Percentiles rank a stretch among this genome's conserved stretches.
Evolutionary conservation across 2,888 invertebrate species (phyloP).

Genomic region (Ceramica pisi): DNA sequence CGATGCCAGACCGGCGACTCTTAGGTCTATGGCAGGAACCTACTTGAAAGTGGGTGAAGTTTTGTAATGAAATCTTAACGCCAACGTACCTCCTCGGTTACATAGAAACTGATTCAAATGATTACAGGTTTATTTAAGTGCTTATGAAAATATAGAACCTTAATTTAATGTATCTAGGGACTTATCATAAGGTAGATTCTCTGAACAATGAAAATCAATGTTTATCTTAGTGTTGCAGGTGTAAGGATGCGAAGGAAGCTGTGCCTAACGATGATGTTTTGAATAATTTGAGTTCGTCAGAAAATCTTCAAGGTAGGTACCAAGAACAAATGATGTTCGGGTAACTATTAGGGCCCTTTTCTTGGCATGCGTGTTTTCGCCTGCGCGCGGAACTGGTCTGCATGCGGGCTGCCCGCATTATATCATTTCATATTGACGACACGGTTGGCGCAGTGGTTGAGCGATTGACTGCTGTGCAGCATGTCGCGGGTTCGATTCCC

Average conservation of each 20-base stretch:
- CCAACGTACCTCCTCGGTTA: not conserved
- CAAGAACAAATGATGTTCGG: not conserved
- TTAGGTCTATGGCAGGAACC: slow-evolving; percentile 5
- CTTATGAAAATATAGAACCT: not conserved
- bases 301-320: not conserved
- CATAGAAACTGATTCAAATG: slow-evolving; percentile 34
- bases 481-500: too few species aligned
- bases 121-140: slow-evolving; percentile 15
- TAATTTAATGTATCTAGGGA: not conserved
- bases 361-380: too few species aligned
- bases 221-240: not conserved
- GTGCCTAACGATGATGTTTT: not conserved
- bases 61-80: slow-evolving; percentile 38
- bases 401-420: too few species aligned
- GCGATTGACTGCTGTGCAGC: too few species aligned
- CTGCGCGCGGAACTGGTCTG: too few species aligned
- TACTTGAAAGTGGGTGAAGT: slow-evolving; percentile 24
- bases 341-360: too few species aligned
- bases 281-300: not conserved
- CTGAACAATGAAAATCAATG: not conserved
- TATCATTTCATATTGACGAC: too few species aligned
- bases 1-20: not conserved
- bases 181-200: not conserved
- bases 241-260: not conserved
- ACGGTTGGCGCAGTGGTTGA: too few species aligned